These are phyloP conservation scores for Barbus barbus DNA, from an alignment of 2,113 vertebrate genomes.

Conservation along the genomic window DNA sequence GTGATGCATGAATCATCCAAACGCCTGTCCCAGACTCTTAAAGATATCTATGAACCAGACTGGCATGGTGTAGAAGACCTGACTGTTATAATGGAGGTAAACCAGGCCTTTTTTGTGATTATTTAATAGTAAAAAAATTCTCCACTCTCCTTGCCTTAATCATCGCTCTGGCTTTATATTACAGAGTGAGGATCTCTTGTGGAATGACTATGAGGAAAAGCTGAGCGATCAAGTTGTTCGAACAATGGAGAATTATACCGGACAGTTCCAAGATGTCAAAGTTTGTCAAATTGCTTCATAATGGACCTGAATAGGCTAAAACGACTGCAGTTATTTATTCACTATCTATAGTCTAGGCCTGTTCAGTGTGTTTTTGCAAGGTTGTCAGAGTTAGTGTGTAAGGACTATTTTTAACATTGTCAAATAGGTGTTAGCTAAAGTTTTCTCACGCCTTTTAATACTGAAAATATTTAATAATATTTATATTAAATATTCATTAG, in stretches of 20 bases:
- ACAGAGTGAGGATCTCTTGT: conserved; percentile 89
- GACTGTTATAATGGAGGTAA: conserved; percentile 79
- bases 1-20: conserved; percentile 91
- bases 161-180: background rate
- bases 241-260: conserved; percentile 37
- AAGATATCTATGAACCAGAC: conserved; percentile 84
- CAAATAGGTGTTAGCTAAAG: too few species aligned
- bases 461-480: background rate
- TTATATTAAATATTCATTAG: background rate
- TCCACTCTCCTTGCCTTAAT: background rate
- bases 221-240: conserved; percentile 80
- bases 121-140: background rate
- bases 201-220: conserved; percentile 91
- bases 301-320: background rate
- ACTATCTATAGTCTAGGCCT: background rate
- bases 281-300: conserved; percentile 60
- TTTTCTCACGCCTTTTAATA: background rate
- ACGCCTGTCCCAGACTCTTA: conserved; percentile 84
- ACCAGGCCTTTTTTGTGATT: conserved; percentile 4
- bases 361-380: background rate
- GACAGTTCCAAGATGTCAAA: conserved; percentile 90
- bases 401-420: too few species aligned
- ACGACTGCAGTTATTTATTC: background rate
- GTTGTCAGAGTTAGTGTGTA: background rate
- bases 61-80: conserved; percentile 83